Conservation (phyloP, 2,113 vertebrate species). For the Bubo scandiacus region DNA sequence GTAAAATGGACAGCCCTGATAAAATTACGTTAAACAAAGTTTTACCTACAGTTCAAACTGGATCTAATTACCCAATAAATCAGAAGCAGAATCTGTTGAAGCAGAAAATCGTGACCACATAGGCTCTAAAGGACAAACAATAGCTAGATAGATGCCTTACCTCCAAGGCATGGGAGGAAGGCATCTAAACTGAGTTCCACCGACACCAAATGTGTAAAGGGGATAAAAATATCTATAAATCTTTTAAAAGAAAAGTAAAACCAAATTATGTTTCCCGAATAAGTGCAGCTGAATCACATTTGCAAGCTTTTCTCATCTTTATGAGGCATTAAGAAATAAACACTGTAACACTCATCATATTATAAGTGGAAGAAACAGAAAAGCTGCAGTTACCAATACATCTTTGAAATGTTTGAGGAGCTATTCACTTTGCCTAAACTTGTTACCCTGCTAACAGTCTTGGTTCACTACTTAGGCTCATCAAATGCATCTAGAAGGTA, state of each 20-base stretch:
- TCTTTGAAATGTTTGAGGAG: not conserved
- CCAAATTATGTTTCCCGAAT: not conserved
- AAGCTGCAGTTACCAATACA: not conserved
- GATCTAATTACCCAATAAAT: not conserved
- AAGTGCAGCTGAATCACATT: not conserved
- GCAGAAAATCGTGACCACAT: fast-evolving
- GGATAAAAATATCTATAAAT: not conserved
- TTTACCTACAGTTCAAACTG: not conserved
- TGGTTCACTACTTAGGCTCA: not conserved
- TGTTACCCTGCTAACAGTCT: not conserved
- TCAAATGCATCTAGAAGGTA: not conserved
- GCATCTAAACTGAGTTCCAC: not conserved
- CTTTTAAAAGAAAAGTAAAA: not conserved
- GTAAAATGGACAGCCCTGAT: not conserved
- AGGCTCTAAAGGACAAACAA: not conserved
- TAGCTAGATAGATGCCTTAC: not conserved
- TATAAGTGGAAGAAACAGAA: not conserved
- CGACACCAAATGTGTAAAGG: not conserved
- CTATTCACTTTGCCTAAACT: not conserved
- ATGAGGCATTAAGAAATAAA: not conserved
- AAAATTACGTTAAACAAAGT: not conserved
- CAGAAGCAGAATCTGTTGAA: not conserved
- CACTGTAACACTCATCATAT: not conserved
- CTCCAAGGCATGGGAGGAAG: not conserved
- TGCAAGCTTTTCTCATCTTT: not conserved